Evolutionary conservation across 2,888 invertebrate species (phyloP).

Genomic region (Athalia circularis): DNA sequence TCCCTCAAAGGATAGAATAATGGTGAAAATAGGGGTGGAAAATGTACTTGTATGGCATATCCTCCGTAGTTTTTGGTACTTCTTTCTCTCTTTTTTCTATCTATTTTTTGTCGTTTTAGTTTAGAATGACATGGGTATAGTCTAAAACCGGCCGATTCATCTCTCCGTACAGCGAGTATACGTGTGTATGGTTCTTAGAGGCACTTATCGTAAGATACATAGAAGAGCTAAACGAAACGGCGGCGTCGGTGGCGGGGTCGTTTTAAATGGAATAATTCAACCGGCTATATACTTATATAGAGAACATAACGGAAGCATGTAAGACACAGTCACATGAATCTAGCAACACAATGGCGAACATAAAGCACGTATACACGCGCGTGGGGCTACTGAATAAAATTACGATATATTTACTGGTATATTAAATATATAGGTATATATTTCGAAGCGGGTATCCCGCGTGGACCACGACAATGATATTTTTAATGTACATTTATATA

Average conservation of each 20-base stretch:
- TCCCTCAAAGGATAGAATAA: not conserved
- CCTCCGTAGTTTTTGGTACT: not conserved
- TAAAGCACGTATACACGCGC: constrained; percentile 39
- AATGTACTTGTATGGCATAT: not conserved
- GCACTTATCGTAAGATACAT: constrained; percentile 29
- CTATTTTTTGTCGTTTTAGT: not conserved
- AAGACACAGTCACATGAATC: constrained; percentile 49
- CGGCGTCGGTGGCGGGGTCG: not conserved
- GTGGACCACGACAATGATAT: constrained; percentile 52
- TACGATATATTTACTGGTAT: constrained; percentile 55
- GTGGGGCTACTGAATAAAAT: constrained; percentile 61
- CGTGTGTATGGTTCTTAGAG: not conserved
- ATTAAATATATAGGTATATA: not conserved
- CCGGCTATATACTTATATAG: constrained; percentile 2
- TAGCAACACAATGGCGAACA: constrained; percentile 48
- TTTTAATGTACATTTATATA: not conserved
- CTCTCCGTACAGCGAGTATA: not conserved
- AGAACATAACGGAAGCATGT: constrained; percentile 46
- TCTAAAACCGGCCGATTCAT: constrained; percentile 1
- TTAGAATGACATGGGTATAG: not conserved
- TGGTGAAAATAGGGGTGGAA: not conserved
- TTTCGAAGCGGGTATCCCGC: constrained; percentile 50
- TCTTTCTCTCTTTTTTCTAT: not conserved
- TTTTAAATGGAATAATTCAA: constrained; percentile 43
- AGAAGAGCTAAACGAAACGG: not conserved